Percentiles rank a stretch among this genome's conserved stretches.
Evolutionary conservation across 2,797 vertebrate species (phyloP).

Genomic region (Acanthurus tractus): DNA sequence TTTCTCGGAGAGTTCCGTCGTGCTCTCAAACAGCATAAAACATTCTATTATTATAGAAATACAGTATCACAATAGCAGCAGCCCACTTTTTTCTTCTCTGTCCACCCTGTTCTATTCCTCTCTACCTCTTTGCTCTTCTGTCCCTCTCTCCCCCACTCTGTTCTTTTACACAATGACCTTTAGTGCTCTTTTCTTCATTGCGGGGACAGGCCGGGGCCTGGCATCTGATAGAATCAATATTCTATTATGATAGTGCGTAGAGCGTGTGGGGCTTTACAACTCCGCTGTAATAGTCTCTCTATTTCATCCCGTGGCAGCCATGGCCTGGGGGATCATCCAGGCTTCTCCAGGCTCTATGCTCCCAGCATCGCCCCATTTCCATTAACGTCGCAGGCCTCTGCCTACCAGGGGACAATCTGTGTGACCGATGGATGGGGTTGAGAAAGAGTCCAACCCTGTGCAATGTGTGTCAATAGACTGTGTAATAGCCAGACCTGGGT

Average conservation of each 20-base stretch:
- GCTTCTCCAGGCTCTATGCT: slow-evolving; percentile 85
- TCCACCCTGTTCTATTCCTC: slow-evolving; percentile 54
- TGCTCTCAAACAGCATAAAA: not conserved
- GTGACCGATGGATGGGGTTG: slow-evolving; percentile 81
- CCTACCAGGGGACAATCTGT: slow-evolving; percentile 82
- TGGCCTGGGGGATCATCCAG: slow-evolving; percentile 83
- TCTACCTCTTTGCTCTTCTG: slow-evolving; percentile 60
- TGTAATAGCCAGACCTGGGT: slow-evolving; percentile 78
- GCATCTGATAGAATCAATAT: slow-evolving; percentile 97
- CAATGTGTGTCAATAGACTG: slow-evolving; percentile 82
- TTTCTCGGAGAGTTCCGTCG: slow-evolving; percentile 22
- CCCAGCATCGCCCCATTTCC: slow-evolving; percentile 84
- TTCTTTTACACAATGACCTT: slow-evolving; percentile 92
- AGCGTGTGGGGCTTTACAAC: slow-evolving; percentile 88
- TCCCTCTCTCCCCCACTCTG: slow-evolving; percentile 66
- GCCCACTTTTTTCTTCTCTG: slow-evolving; percentile 45
- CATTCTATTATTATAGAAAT: slow-evolving; percentile 50
- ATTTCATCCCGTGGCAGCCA: slow-evolving; percentile 88
- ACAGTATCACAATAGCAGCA: slow-evolving; percentile 30
- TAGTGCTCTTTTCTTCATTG: slow-evolving; percentile 88
- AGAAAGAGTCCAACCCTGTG: slow-evolving; percentile 77
- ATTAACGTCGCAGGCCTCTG: slow-evolving; percentile 81
- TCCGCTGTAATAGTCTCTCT: slow-evolving; percentile 88
- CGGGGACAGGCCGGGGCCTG: slow-evolving; percentile 88
- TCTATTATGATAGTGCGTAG: slow-evolving; percentile 92